Evolutionary conservation across 2,113 vertebrate species (phyloP), one percentile per base, ranked within the genome.

Genomic region (Pithys albifrons): DNA sequence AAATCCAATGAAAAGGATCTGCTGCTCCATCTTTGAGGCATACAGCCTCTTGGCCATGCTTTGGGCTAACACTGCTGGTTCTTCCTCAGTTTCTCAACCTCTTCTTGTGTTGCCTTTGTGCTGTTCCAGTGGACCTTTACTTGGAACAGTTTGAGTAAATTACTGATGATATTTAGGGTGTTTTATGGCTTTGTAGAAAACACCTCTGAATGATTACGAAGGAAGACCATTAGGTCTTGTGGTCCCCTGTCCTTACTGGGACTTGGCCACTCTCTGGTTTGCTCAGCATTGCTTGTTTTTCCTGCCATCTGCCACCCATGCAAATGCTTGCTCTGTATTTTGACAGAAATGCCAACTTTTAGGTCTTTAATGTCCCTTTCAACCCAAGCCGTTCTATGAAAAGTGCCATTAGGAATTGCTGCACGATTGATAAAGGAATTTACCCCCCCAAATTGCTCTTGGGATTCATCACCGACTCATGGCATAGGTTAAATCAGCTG

Each of bases 401-500:
- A 62, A 57, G 12, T 49, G 22, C 8, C 22, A 9, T 41, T 55
- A 49, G 49, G 52, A 46, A 61, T 18, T 41, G 5, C 64, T 84
- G 33, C 45, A 13, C 19, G 6, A 15, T 5, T 7, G 7, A 2
- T 10, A 4, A 54, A 12, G 28, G 17, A 17, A 35, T 77, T 73
- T 9, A 22, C 10, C 31, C 16, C n/a, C 46, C 25, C 7, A 1
- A 69, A 29, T 43, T 12, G 6, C 24, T 57, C n/a, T 64, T 24
- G 8, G 59, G n/a, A 9, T 82, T 70, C 1, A 0, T 61, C 22
- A 3, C 12, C 3, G 28, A 17, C 67, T 69, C 28, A 4, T 4
- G 2, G 6, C 2, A 4, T 2, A 1, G 14, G 14, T 69, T 71
- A 33, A 83, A 59, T 41, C 5, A 2, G 2, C 8, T 23, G 22